phyloP scores from a whole-genome alignment of 2,113 vertebrate species.

The Xenopus borealis region DNA sequence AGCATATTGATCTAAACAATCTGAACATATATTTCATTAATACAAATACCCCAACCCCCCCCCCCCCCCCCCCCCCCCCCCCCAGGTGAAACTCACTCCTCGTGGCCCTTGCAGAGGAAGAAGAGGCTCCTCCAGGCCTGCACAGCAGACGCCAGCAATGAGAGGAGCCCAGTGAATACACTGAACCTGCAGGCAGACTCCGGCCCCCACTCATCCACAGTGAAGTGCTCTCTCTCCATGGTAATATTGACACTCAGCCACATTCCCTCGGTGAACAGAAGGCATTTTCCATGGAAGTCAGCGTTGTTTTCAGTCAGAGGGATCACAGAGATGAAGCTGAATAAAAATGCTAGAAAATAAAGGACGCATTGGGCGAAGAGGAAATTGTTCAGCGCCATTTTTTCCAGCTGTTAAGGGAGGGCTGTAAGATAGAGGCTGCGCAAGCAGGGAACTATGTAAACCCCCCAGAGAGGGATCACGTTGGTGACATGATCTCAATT shows the following conservation, averaged over 20 bases:
- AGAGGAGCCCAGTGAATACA: slow-evolving; percentile 86
- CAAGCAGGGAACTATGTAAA: neutral
- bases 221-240: slow-evolving; percentile 86
- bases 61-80: no score
- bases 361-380: slow-evolving; percentile 86
- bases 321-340: slow-evolving; percentile 87
- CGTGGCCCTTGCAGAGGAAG: slow-evolving; percentile 92
- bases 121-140: slow-evolving; percentile 93
- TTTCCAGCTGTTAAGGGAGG: slow-evolving; percentile 10
- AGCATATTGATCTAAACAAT: no score
- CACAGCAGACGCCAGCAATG: slow-evolving; percentile 85
- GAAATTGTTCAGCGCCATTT: slow-evolving; percentile 84
- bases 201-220: slow-evolving; percentile 94
- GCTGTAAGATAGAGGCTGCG: slow-evolving; percentile 53
- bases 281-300: slow-evolving; percentile 87
- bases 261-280: slow-evolving; percentile 92
- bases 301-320: slow-evolving; percentile 89
- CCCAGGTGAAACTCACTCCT: slow-evolving; percentile 79
- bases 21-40: no score
- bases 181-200: slow-evolving; percentile 90
- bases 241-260: slow-evolving; percentile 97
- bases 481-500: no score
- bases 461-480: neutral
- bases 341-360: slow-evolving; percentile 87
- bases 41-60: no score